Base-by-base conservation (phyloP, 2,888 invertebrate genomes). In the Ashinkailepas kermadecensis region DNA sequence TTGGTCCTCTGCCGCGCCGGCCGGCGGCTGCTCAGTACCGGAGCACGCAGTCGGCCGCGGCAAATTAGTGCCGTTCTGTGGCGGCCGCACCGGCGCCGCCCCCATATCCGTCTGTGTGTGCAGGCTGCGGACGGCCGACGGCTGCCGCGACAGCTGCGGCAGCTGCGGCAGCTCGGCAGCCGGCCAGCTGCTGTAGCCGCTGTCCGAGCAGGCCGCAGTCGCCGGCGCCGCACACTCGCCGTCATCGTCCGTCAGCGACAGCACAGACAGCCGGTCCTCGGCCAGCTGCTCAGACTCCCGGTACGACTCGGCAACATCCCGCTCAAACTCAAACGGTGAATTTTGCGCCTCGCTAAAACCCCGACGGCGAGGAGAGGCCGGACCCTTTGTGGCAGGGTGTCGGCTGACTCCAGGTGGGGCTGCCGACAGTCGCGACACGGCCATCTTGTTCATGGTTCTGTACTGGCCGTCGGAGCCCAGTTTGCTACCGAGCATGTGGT, bases 341-440 rank as follows among this genome's bases (percentile, higher is more conserved):
- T 74, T 74, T 74, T 74, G 74, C 12, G 74, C 11, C 18, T 74
- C 74, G 12, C 54, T 74, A 74, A 74, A 74, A 74, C 74, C 74
- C 74, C 54, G 54, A 18, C 74, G 25, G 13, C 13, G 25, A 11
- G 25, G 4, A 12, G 13, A 11, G 67, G 12, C 67, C 4, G 7
- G 13, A 0, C 23, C 65, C 10, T 23, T 23, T 23, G 0, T 70
- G 13, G 25, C 18, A 7, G 39, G 9, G 18, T 8, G 23, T 1
- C 18, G 11, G 54, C 74, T 54, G 54, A 23, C 54, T 54, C 54
- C 15, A 15, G 18, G 74, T 7, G 23, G 9, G 18, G 18, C 39
- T 54, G 8, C 18, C 54, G 74, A 18, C 74, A 12, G 10, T 13
- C 25, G 25, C 13, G 67, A 67, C 67, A 67, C 25, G 25, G 67